phyloP scores from a whole-genome alignment of 1,140 invertebrate genomes.

The Reticulitermes speratus region DNA sequence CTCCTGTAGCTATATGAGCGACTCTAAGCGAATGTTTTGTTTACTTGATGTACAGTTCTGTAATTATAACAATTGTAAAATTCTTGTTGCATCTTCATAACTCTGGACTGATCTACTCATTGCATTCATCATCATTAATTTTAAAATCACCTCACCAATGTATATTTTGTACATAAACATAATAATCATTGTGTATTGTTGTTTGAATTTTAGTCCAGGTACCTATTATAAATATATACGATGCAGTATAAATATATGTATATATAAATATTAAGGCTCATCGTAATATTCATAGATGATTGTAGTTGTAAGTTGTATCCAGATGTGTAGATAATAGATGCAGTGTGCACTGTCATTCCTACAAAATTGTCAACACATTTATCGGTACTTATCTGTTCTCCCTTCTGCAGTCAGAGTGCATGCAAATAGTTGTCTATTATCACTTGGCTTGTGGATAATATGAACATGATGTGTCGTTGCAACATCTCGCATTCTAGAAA shows the following conservation, averaged over 20 bases:
- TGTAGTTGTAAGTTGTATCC: slow-evolving; percentile 24
- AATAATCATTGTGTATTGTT: slow-evolving; percentile 34
- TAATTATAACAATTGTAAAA: slow-evolving; percentile 33
- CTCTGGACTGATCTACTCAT: slow-evolving; percentile 33
- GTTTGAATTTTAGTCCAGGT: slow-evolving; percentile 36
- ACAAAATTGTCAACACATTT: slow-evolving; percentile 23
- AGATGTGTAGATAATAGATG: slow-evolving; percentile 29
- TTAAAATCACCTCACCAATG: slow-evolving; percentile 32
- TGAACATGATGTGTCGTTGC: background rate
- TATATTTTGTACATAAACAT: slow-evolving; percentile 36
- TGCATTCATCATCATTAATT: slow-evolving; percentile 31
- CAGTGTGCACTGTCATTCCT: slow-evolving; percentile 25
- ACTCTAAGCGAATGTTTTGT: slow-evolving; percentile 14
- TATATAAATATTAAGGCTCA: slow-evolving; percentile 31
- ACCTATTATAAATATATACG: slow-evolving; percentile 34
- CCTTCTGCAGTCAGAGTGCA: slow-evolving; percentile 3
- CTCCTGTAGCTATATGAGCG: slow-evolving; percentile 13
- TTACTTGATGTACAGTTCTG: slow-evolving; percentile 32
- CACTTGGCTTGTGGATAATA: slow-evolving; percentile 4
- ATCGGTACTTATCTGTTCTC: slow-evolving; percentile 27
- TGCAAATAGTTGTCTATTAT: slow-evolving; percentile 14
- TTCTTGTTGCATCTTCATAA: slow-evolving; percentile 35
- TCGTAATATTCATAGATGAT: slow-evolving; percentile 27
- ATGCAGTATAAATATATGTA: slow-evolving; percentile 32
- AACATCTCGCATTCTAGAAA: slow-evolving; percentile 16